A percentile compares a stretch with the other conserved stretches of the same genome.
Evolutionary conservation across 1,140 invertebrate species (phyloP).

Genomic region (Hypothenemus hampei): DNA sequence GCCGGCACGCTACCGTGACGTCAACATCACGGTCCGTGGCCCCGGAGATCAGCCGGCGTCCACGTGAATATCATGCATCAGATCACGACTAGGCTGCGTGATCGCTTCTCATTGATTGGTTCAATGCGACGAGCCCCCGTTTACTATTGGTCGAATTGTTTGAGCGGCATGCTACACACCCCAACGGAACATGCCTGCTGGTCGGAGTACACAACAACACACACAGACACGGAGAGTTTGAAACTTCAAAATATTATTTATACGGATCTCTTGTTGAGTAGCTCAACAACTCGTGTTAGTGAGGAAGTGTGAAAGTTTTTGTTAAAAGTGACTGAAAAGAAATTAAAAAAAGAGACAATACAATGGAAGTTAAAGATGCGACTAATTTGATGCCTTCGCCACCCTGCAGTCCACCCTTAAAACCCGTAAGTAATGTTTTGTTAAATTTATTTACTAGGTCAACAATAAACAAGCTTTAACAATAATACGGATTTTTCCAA

Average conservation of each 20-base stretch:
- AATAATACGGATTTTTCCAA: not conserved
- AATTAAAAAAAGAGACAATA: not conserved
- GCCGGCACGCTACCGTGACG: slow-evolving; percentile 50
- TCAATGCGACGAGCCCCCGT: slow-evolving; percentile 45
- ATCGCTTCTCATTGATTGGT: slow-evolving; percentile 45
- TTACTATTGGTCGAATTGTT: slow-evolving; percentile 46
- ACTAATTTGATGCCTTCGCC: slow-evolving; percentile 48
- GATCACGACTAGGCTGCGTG: slow-evolving; percentile 51
- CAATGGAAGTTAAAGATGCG: slow-evolving; percentile 15
- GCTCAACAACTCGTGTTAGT: not conserved
- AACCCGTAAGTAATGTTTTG: slow-evolving; percentile 50
- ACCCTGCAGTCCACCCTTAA: slow-evolving; percentile 54
- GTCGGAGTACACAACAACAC: slow-evolving; percentile 37
- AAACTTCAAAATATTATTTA: slow-evolving; percentile 29
- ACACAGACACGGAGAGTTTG: no score
- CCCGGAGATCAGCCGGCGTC: slow-evolving; percentile 48
- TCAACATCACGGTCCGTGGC: slow-evolving; percentile 46
- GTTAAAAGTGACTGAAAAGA: not conserved
- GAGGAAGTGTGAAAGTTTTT: not conserved
- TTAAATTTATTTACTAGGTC: slow-evolving; percentile 4
- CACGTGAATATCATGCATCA: slow-evolving; percentile 56
- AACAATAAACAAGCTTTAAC: no score
- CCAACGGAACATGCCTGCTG: slow-evolving; percentile 33
- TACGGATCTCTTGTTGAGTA: not conserved
- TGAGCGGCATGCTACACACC: slow-evolving; percentile 34